Evolutionary conservation across 2,797 vertebrate genomes (phyloP).

Genomic region (Sebastes baramenuke): DNA sequence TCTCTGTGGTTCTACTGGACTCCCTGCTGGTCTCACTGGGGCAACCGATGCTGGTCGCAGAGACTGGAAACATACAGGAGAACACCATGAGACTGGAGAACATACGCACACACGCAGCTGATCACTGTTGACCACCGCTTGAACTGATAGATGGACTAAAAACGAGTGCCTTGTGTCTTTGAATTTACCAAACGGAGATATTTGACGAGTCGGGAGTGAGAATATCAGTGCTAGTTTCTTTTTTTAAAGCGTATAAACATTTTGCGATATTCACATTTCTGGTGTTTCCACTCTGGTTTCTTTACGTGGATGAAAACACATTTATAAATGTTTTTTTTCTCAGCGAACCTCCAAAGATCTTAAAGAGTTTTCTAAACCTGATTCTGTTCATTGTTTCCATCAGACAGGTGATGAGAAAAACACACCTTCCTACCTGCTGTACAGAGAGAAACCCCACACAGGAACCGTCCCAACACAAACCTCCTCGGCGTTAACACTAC

Average conservation of each 20-base stretch:
- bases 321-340: not conserved
- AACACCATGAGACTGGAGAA: no score
- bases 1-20: not conserved
- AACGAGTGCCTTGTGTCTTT: not conserved
- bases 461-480: no score
- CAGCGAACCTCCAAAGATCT: not conserved
- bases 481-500: not conserved
- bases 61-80: constrained; percentile 8
- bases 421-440: not conserved
- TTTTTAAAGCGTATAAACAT: no score
- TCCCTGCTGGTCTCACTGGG: not conserved
- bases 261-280: no score
- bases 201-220: no score
- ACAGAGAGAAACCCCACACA: no score
- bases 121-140: not conserved
- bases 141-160: not conserved
- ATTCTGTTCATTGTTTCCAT: not conserved
- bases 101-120: not conserved
- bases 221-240: no score
- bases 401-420: not conserved
- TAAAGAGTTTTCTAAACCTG: not conserved
- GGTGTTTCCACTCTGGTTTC: no score
- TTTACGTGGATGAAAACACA: no score
- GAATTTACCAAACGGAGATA: not conserved
- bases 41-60: not conserved